phyloP scores from a whole-genome alignment of 1,140 invertebrate genomes.

The Saccostrea glomerata region DNA sequence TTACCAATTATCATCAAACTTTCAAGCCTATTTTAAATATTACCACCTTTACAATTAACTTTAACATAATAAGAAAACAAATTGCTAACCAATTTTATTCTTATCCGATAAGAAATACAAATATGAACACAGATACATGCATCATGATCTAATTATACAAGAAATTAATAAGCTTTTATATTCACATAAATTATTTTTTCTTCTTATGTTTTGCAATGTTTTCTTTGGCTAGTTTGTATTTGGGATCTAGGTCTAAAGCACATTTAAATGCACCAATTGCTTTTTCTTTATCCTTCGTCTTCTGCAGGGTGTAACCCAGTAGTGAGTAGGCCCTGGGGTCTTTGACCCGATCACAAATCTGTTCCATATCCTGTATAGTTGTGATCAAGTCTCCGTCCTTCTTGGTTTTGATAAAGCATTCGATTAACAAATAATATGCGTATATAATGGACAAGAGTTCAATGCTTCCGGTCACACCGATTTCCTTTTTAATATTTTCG shows the following conservation, averaged over 20 bases:
- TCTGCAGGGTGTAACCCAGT: slow-evolving; percentile 47
- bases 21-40: too few species aligned
- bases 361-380: slow-evolving; percentile 45
- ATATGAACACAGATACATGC: too few species aligned
- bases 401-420: slow-evolving; percentile 43
- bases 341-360: slow-evolving; percentile 40
- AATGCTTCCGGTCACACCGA: slow-evolving; percentile 37
- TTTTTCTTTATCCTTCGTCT: slow-evolving; percentile 41
- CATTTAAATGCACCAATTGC: slow-evolving; percentile 45
- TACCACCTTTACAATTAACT: too few species aligned
- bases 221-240: slow-evolving; percentile 42
- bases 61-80: too few species aligned
- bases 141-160: too few species aligned
- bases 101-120: too few species aligned
- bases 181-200: background rate
- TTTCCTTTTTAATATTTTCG: slow-evolving; percentile 49
- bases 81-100: too few species aligned
- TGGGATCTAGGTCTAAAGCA: slow-evolving; percentile 39
- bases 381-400: slow-evolving; percentile 32
- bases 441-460: slow-evolving; percentile 52
- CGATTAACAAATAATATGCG: slow-evolving; percentile 53
- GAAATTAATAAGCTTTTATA: too few species aligned
- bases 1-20: too few species aligned
- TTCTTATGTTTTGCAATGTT: slow-evolving; percentile 35
- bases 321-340: slow-evolving; percentile 43